Base-by-base conservation (phyloP, 2,113 vertebrate species). In the Psophia crepitans region DNA sequence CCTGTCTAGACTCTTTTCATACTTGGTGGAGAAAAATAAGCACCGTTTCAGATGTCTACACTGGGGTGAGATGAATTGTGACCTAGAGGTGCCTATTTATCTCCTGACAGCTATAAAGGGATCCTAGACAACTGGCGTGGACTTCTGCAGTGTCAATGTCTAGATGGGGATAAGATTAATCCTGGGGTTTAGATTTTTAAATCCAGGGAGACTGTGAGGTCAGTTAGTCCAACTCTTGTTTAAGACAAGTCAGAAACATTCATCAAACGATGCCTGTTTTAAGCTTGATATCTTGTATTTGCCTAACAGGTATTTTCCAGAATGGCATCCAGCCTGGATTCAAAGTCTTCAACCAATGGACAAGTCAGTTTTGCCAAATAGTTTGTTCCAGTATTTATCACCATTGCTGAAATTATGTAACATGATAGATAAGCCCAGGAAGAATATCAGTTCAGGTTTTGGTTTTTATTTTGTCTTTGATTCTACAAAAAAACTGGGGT, bases 1-100 rank as follows among this genome's bases (percentile, higher is more conserved):
- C 66, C 83, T 88, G 92, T 92, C 85, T 88, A 94, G 82, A 91
- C 88, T 91, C n/a, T 64, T 79, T 32, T 56, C 56, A 54, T 81
- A 89, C n/a, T 22, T 17, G 1, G 10, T 49, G 41, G 33, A 83
- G 75, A 86, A 96, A 94, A 96, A 83, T 57, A 96, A 93, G 44
- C 85, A 44, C 10, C 0, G 0, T 86, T 94, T 90, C 88, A 90
- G 33, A 65, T 69, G 82, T 53, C 75, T 85, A 1, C 32, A 23
- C 61, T 27, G 69, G 27, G 16, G 17, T 26, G 49, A 79, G 58
- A 61, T 83, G 53, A 93, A 86, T 90, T 6, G 3, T 65, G 75
- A 54, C 75, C 30, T 32, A 49, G 27, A 91, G n/a, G 27, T 73
- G 24, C 35, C 53, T 91, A 46, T 78, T 84, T 26, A 87, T 89